Evolutionary conservation across 2,113 vertebrate species (phyloP).

Genomic region (Saccopteryx leptura): DNA sequence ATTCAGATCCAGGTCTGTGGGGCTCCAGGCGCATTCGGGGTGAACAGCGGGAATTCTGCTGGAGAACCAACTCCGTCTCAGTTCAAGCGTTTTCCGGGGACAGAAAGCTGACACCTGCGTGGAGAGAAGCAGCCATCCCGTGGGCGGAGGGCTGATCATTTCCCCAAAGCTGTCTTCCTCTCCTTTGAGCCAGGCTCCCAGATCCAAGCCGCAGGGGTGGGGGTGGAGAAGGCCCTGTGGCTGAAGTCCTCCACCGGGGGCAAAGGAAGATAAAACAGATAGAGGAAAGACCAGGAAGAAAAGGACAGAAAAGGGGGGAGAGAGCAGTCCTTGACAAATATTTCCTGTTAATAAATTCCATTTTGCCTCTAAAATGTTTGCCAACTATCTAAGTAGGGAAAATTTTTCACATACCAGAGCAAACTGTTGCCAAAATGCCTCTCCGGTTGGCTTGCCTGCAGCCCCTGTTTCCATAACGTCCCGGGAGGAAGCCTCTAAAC

Average conservation of each 20-base stretch:
- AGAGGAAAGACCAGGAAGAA: not conserved
- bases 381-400: constrained; percentile 89
- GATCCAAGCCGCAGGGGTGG: constrained; percentile 67
- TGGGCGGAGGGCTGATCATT: not conserved
- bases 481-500: not conserved
- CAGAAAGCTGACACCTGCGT: not conserved
- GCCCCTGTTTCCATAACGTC: constrained; percentile 84
- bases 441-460: constrained; percentile 78
- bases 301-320: constrained; percentile 34
- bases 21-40: not conserved
- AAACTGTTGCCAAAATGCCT: constrained; percentile 79
- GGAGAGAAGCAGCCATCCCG: not conserved
- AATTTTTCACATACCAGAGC: constrained; percentile 89
- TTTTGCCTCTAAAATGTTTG: constrained; percentile 88
- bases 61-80: not conserved
- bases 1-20: not conserved
- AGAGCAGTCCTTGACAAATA: constrained; percentile 86
- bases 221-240: constrained; percentile 76
- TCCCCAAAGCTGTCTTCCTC: constrained; percentile 7
- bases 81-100: not conserved
- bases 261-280: constrained; percentile 66
- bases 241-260: constrained; percentile 74
- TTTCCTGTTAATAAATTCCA: constrained; percentile 91
- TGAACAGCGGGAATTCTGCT: not conserved
- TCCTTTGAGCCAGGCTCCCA: constrained; percentile 30